Base-by-base conservation (phyloP, 1,140 invertebrate species). In the Phymastichus coffea region DNA sequence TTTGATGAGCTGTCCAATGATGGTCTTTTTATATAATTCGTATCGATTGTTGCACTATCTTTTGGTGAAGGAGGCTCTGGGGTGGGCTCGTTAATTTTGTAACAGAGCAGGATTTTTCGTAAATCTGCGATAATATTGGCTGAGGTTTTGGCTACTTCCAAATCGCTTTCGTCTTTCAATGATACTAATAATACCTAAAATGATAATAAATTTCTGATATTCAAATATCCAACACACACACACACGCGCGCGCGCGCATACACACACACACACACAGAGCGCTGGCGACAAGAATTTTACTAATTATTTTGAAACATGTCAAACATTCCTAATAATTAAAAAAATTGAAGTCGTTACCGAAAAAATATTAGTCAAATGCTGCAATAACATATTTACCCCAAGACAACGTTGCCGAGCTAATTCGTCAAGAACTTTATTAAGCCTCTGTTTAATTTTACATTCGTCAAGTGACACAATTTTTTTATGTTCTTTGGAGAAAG, bases 401-500 rank as follows among this genome's bases (percentile, higher is more conserved):
- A 91, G 79, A 64, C 88, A 90, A 25, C 85, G 86, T 40, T 85
- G 83, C 15, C 80, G 76, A 0, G 86, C 80, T 3, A 90, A 71
- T 67, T 88, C 83, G 1, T 84, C 82, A n/a, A 89, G 64, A 30
- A 85, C 85, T 78, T 87, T 87, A 2, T 82, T 78, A 2, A 91
- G 71, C 44, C 88, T 78, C 43, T 80, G 82, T 51, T 85, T 84
- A 48, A 90, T 87, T 71, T 90, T 88, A 2, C 66, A 76, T 49
- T 86, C 83, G 35, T 86, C 87, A 1, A 92, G 73, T 1, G 83
- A 83, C 12, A 91, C 85, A 14, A 92, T 91, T 78, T 91, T 91
- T 53, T 85, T 82, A 0, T 87, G 80, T 68, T 90, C 86, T 71
- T 86, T 90, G 1, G 88, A 91, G 69, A 92, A 92, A 8, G 88